These are phyloP conservation scores for Salpingus planirostris DNA, from an alignment of 2,888 invertebrate genomes.

Conservation along the genomic window DNA sequence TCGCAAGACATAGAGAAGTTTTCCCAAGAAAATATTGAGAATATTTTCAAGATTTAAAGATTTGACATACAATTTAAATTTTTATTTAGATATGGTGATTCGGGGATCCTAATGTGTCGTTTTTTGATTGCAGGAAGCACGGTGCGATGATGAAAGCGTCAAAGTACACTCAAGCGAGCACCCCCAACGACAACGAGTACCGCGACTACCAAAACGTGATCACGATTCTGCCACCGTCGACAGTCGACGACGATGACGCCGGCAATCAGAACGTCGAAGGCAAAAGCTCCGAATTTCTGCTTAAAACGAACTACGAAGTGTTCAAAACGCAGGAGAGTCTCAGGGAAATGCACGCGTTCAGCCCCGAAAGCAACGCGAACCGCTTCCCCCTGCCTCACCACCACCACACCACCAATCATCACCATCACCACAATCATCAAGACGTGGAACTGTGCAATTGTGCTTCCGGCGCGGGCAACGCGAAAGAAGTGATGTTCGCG, in stretches of 20 bases:
- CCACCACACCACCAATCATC: conserved; percentile 29
- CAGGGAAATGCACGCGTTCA: conserved; percentile 19
- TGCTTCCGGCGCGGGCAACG: too few species aligned
- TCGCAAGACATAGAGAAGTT: too few species aligned
- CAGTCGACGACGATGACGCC: conserved; percentile 29
- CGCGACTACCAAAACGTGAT: conserved; percentile 33
- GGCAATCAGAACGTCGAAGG: conserved; percentile 26
- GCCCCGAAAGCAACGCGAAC: conserved; percentile 31
- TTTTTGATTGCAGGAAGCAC: too few species aligned
- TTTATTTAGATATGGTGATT: too few species aligned
- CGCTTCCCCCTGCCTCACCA: conserved; percentile 14
- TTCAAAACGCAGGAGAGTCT: conserved; percentile 21
- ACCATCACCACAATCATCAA: conserved; percentile 15
- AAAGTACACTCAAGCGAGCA: conserved; percentile 36
- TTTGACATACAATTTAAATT: too few species aligned
- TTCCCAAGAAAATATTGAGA: too few species aligned
- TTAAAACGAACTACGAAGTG: conserved; percentile 24
- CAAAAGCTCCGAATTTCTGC: conserved; percentile 32
- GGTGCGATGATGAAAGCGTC: conserved; percentile 32
- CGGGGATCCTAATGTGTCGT: too few species aligned
- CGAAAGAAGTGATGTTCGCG: conserved; percentile 22
- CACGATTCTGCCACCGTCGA: conserved; percentile 25
- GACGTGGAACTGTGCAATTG: conserved; percentile 38
- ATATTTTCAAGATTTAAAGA: too few species aligned
- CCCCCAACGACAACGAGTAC: conserved; percentile 34